phyloP scores from a whole-genome alignment of 2,113 vertebrate species.

The Ailurus styani region DNA sequence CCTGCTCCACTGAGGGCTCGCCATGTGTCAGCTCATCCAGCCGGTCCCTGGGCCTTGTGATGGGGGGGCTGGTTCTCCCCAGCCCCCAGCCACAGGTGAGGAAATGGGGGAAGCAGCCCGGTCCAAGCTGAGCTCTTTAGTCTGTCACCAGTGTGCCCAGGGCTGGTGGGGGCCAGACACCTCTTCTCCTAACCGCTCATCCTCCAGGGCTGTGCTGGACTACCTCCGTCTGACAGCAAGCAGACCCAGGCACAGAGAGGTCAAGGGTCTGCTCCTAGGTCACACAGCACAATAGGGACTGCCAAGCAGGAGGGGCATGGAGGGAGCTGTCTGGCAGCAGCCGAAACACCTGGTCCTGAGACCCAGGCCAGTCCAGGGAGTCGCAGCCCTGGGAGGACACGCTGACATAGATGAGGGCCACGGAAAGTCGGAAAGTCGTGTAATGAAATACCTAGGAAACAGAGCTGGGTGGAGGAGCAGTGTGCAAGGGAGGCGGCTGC shows the following conservation, averaged over 20 bases:
- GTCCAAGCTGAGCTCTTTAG: rapidly evolving
- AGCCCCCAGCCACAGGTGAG: neutral
- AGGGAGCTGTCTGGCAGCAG: neutral
- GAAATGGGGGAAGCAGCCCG: neutral
- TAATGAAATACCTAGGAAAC: neutral
- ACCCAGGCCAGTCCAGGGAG: no score
- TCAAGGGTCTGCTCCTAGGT: neutral
- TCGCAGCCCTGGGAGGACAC: neutral
- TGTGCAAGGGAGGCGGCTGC: rapidly evolving
- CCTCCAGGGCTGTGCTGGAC: rapidly evolving
- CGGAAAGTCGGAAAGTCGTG: rapidly evolving
- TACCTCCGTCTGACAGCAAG: rapidly evolving
- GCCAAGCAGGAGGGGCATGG: neutral
- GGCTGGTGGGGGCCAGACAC: rapidly evolving
- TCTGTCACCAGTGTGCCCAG: neutral
- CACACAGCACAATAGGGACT: neutral
- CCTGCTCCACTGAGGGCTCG: rapidly evolving
- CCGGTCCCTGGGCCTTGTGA: neutral
- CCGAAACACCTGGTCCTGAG: neutral
- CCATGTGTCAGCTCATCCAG: rapidly evolving
- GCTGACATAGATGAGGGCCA: rapidly evolving
- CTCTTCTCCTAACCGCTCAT: rapidly evolving
- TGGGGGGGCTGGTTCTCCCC: rapidly evolving
- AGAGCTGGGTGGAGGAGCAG: neutral
- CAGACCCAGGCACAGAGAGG: neutral